phyloP scores from a whole-genome alignment of 1,140 invertebrate species.

The Ylistrum balloti region DNA sequence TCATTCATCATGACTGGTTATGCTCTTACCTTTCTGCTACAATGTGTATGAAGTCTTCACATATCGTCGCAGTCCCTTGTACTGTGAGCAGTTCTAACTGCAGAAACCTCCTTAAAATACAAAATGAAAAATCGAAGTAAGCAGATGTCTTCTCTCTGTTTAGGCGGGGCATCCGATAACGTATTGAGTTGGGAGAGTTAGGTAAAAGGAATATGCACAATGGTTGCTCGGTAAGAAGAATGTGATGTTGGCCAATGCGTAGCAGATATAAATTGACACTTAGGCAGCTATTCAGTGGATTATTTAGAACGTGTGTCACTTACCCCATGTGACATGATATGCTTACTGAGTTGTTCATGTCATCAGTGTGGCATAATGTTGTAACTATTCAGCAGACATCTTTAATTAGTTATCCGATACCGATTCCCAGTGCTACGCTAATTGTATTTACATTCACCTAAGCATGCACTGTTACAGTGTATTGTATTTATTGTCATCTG shows the following conservation, averaged over 20 bases:
- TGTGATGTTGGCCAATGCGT: not conserved
- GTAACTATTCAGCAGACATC: too few relatives aligned
- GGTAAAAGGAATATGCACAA: not conserved
- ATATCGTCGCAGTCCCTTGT: not conserved
- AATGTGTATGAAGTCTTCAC: not conserved
- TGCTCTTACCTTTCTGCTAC: not conserved
- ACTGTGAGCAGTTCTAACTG: not conserved
- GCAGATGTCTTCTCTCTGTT: not conserved
- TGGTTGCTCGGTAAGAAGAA: not conserved
- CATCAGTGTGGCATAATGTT: too few relatives aligned
- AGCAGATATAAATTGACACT: not conserved
- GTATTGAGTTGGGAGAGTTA: not conserved
- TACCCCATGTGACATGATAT: too few relatives aligned
- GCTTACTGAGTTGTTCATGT: too few relatives aligned
- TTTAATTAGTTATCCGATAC: too few relatives aligned
- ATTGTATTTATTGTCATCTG: not conserved
- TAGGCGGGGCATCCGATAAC: not conserved
- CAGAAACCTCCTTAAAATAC: not conserved
- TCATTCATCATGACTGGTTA: too few relatives aligned
- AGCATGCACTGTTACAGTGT: not conserved
- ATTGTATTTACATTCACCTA: not conserved
- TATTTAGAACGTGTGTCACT: too few relatives aligned
- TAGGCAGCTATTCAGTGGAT: not conserved
- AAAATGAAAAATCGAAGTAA: not conserved
- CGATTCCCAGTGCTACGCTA: too few relatives aligned